Base-by-base conservation (phyloP, 2,797 vertebrate genomes). In the Pantherophis alleghaniensis region DNA sequence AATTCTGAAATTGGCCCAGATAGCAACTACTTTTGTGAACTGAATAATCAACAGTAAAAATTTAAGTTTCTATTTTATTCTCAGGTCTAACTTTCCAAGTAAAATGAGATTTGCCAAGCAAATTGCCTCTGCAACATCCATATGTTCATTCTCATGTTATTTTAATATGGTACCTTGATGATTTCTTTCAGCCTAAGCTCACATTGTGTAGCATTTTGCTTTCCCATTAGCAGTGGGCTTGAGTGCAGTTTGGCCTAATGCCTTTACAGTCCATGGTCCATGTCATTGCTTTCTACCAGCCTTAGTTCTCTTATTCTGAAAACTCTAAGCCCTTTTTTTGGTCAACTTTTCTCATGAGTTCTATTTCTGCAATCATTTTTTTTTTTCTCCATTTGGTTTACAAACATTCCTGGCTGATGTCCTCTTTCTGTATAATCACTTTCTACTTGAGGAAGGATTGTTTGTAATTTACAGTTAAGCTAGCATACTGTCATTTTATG, bases 391-490 rank as follows among this genome's bases (percentile, higher is more conserved):
- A 7, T 88, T 96, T 96, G 95, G 97, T 97, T 97, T 97, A 95
- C 96, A 96, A 89, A 94, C 95, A 94, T 95, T 89, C 93, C 93
- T 86, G 56, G 95, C 94, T 96, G 97, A 97, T 96, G 96, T 97
- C 93, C 95, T 94, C 90, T 91, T 96, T 97, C 95, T 92, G 92
- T 90, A 90, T 94, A 87, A 96, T 96, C 94, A 94, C 96, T 97
- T 97, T 96, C 94, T 95, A 95, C 96, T 97, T 96, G 96, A 93
- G 95, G 95, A 95, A 96, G 90, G 91, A 94, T 96, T 97, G 96
- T 97, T 97, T 95, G 93, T 96, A 96, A 97, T 97, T 97, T 97
- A 96, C 96, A 95, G 92, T 96, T 94, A 96, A 96, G 94, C 94
- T 92, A 92, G 94, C 96, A 94, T 91, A 90, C 95, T 95, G 90